Percentiles rank a stretch among this genome's conserved stretches.
Conservation (phyloP, 2,797 vertebrate species). For the Bovichtus variegatus region DNA sequence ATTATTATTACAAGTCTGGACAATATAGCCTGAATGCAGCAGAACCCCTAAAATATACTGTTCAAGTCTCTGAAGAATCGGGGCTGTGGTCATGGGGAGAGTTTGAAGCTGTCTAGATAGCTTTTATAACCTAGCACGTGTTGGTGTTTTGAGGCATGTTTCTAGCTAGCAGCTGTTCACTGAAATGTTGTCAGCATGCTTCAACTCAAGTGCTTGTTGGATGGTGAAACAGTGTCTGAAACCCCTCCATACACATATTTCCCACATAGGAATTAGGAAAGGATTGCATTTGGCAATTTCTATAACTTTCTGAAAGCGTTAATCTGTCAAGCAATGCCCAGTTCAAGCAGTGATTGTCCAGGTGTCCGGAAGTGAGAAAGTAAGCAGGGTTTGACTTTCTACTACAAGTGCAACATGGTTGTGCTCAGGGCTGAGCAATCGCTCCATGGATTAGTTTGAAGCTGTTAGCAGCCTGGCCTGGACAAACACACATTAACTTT, state of each 20-base stretch:
- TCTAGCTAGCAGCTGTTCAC: constrained; percentile 4
- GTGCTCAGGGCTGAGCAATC: not conserved
- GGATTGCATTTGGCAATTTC: not conserved
- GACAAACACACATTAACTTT: not conserved
- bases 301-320: not conserved
- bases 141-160: not conserved
- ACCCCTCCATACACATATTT: not conserved
- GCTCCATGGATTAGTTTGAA: not conserved
- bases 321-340: not conserved
- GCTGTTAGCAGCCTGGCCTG: not conserved
- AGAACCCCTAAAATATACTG: not conserved
- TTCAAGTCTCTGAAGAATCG: not conserved
- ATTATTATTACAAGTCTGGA: not conserved
- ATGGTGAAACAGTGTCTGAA: not conserved
- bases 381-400: not conserved
- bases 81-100: not conserved
- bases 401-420: not conserved
- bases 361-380: not conserved
- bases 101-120: not conserved
- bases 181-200: not conserved
- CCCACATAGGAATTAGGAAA: not conserved
- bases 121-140: constrained; percentile 6
- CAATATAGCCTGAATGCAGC: not conserved
- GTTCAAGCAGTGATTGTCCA: not conserved
- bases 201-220: not conserved